Percentiles rank a stretch among this genome's conserved stretches.
Conservation (phyloP, 2,797 vertebrate species). For the Acanthurus lineatus region DNA sequence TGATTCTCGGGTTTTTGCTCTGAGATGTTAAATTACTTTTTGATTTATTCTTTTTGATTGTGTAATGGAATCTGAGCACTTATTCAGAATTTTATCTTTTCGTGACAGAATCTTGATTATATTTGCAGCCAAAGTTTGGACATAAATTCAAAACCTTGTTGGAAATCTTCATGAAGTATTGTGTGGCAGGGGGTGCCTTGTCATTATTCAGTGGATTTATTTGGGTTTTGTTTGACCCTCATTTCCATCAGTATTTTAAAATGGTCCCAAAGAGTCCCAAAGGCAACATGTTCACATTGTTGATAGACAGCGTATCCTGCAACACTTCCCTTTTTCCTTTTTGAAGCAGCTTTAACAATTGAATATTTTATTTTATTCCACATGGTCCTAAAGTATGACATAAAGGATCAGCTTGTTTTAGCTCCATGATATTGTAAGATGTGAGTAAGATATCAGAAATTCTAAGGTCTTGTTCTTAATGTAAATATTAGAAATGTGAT, state of each 20-base stretch:
- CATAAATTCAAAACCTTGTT: neutral
- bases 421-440: neutral
- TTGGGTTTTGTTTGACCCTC: neutral
- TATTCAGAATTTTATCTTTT: neutral
- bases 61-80: neutral
- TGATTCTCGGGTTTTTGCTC: neutral
- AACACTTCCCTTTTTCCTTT: neutral
- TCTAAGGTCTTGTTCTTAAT: neutral
- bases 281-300: neutral
- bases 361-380: neutral
- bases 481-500: too few relatives aligned
- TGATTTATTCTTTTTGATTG: neutral
- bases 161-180: neutral
- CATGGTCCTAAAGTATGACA: too few relatives aligned
- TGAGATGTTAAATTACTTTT: neutral
- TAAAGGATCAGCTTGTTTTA: neutral
- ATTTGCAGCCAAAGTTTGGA: neutral
- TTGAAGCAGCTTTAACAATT: neutral
- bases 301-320: neutral
- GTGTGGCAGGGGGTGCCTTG: neutral
- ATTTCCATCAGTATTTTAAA: neutral
- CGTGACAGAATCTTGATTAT: neutral
- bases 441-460: neutral
- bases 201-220: constrained; percentile 24
- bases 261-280: neutral